A percentile compares a stretch with the other conserved stretches of the same genome.
Conservation (phyloP, 1,140 invertebrate species). For the Lepidurus couesii region DNA sequence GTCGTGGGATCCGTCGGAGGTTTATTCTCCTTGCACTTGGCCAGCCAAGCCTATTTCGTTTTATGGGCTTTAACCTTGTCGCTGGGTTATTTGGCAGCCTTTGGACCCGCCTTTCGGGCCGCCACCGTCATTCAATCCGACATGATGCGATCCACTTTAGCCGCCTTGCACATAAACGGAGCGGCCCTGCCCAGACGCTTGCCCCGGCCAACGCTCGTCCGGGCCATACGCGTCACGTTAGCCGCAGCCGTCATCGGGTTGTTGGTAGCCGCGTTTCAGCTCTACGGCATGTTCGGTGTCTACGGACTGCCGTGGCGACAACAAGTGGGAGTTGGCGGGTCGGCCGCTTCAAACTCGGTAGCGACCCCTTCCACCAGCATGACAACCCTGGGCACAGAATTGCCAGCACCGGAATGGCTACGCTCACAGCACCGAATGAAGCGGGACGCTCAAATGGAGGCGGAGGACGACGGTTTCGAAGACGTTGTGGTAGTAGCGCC, state of each 20-base stretch:
- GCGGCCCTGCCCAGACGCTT: constrained; percentile 39
- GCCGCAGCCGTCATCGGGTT: constrained; percentile 75
- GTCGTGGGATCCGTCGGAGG: constrained; percentile 52
- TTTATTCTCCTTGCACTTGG: constrained; percentile 47
- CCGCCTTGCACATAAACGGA: constrained; percentile 42
- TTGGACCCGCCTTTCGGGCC: constrained; percentile 49
- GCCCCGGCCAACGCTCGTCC: constrained; percentile 53
- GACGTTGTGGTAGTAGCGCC: constrained; percentile 23
- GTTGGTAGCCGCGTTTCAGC: constrained; percentile 68
- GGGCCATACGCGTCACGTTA: constrained; percentile 76
- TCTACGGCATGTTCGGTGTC: constrained; percentile 73
- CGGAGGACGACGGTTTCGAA: constrained; percentile 45
- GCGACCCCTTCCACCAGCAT: constrained; percentile 3
- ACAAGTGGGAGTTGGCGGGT: constrained; percentile 2
- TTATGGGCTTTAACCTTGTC: constrained; percentile 69
- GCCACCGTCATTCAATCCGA: constrained; percentile 46
- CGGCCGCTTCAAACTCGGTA: background rate
- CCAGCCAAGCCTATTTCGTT: constrained; percentile 54
- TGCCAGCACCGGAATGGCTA: background rate
- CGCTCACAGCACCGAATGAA: background rate
- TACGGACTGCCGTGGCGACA: constrained; percentile 47
- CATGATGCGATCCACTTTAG: constrained; percentile 43
- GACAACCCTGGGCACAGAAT: constrained; percentile 2
- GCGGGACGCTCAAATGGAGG: constrained; percentile 36
- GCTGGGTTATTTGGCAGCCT: constrained; percentile 75